phyloP scores from a whole-genome alignment of 2,888 invertebrate species.

The Dasypolia templi region DNA sequence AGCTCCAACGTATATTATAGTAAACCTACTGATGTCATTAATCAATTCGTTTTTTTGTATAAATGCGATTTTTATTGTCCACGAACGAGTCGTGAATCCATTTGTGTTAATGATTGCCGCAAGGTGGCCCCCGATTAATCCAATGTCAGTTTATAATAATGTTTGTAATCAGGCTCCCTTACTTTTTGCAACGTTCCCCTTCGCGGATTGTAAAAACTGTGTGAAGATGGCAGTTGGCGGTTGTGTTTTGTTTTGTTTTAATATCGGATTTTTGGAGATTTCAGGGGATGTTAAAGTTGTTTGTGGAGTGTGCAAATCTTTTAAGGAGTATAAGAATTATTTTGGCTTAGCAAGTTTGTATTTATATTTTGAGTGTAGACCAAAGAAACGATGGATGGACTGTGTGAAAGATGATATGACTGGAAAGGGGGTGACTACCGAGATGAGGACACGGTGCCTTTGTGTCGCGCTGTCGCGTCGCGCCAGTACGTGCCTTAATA shows the following conservation, averaged over 20 bases:
- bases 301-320: constrained; percentile 55
- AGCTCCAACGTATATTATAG: constrained; percentile 53
- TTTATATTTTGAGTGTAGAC: constrained; percentile 21
- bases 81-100: constrained; percentile 81
- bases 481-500: too few relatives aligned
- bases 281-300: constrained; percentile 37
- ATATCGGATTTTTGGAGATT: constrained; percentile 60
- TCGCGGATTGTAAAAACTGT: constrained; percentile 67
- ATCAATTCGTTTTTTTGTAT: constrained; percentile 82
- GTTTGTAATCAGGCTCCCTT: constrained; percentile 73
- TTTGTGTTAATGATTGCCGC: constrained; percentile 86
- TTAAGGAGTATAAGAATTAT: constrained; percentile 45
- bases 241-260: constrained; percentile 60
- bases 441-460: too few relatives aligned
- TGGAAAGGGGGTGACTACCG: too few relatives aligned
- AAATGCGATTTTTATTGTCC: constrained; percentile 89
- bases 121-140: constrained; percentile 86
- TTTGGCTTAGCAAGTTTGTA: not conserved
- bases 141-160: constrained; percentile 85
- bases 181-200: constrained; percentile 71
- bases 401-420: too few relatives aligned
- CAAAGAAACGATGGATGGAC: too few relatives aligned
- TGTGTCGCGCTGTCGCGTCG: too few relatives aligned
- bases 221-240: constrained; percentile 76
- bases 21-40: constrained; percentile 79